Evolutionary conservation across 2,113 vertebrate genomes (phyloP).

Genomic region (Craseonycteris thonglongyai): DNA sequence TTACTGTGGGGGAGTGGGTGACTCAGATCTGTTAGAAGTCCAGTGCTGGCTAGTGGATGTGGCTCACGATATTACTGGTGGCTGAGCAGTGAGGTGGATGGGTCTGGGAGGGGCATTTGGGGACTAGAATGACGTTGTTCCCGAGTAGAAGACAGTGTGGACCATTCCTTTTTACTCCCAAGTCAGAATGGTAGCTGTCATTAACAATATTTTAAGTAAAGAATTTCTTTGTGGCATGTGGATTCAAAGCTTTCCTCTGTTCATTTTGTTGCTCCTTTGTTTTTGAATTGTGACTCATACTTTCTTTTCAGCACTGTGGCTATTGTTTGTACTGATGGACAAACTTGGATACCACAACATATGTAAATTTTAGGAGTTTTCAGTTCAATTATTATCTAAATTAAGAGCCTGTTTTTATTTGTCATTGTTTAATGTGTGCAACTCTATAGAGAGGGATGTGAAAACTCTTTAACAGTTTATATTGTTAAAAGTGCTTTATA

Average conservation of each 20-base stretch:
- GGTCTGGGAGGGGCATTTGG: neutral
- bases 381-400: neutral
- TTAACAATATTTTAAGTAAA: slow-evolving; percentile 20
- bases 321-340: slow-evolving; percentile 26
- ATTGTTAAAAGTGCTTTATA: neutral
- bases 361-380: slow-evolving; percentile 23
- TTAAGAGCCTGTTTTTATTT: slow-evolving; percentile 26
- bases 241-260: slow-evolving; percentile 25
- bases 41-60: neutral
- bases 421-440: neutral
- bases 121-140: neutral
- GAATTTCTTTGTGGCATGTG: neutral
- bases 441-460: neutral
- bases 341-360: neutral
- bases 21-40: slow-evolving; percentile 55
- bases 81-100: neutral
- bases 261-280: neutral
- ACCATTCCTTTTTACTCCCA: neutral
- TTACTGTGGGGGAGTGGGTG: slow-evolving; percentile 48
- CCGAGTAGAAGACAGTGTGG: neutral
- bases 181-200: neutral
- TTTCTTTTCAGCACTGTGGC: slow-evolving; percentile 46
- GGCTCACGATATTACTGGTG: neutral
- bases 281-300: slow-evolving; percentile 57
- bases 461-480: neutral